Percentiles rank a stretch among this genome's conserved stretches.
These are phyloP conservation scores for Pygoscelis adeliae DNA, from an alignment of 2,113 vertebrate species.

Conservation along the genomic window DNA sequence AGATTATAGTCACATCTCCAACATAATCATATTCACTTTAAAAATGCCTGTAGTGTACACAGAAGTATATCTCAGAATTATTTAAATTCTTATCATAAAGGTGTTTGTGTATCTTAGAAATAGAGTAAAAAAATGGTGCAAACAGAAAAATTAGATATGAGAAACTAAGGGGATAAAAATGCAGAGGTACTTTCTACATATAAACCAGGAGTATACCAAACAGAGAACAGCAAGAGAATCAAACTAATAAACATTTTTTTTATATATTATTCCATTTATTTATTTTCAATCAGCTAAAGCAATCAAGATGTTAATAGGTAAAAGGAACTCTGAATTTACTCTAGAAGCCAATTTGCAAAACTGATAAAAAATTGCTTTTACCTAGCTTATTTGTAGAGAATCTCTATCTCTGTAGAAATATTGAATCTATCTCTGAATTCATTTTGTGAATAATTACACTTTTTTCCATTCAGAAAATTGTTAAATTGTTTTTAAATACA, in stretches of 20 bases:
- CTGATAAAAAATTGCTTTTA: not conserved
- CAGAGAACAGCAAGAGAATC: not conserved
- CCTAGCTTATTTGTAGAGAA: not conserved
- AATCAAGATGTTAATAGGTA: not conserved
- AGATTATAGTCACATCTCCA: slow-evolving; percentile 6
- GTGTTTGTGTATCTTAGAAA: not conserved
- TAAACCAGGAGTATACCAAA: not conserved
- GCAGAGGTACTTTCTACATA: not conserved
- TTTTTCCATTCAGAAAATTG: not conserved
- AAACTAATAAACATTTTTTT: not conserved
- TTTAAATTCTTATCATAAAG: not conserved
- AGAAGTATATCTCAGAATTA: not conserved
- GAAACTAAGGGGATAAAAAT: not conserved
- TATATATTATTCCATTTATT: not conserved
- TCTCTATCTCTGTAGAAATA: not conserved
- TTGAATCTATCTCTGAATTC: not conserved
- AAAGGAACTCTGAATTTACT: not conserved
- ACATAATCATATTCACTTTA: not conserved
- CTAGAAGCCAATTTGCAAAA: not conserved
- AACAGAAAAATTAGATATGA: not conserved
- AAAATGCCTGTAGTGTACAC: not conserved
- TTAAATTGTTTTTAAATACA: not conserved
- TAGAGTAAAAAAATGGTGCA: not conserved
- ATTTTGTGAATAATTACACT: not conserved
- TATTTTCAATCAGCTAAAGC: not conserved